These are phyloP conservation scores for Scaptomyza cyrtandrae DNA, from an alignment of 2,888 invertebrate species.

Conservation along the genomic window DNA sequence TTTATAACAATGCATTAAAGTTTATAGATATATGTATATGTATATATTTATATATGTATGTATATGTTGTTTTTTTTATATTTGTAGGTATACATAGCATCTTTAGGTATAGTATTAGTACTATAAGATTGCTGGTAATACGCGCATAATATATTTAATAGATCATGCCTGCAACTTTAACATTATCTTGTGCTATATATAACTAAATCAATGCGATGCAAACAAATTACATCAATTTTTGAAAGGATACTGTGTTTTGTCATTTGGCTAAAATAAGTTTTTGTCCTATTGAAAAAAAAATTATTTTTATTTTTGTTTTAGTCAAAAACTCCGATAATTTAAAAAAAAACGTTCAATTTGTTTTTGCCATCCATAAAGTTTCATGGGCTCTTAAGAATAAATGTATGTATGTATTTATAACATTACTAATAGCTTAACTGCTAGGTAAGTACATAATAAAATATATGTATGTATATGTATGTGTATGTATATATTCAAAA, in stretches of 20 bases:
- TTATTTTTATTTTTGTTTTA: not conserved
- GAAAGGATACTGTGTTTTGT: conserved; percentile 1
- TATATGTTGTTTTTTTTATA: conserved; percentile 32
- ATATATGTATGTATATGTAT: conserved; percentile 41
- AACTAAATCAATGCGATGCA: conserved; percentile 6
- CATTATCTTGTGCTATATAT: conserved; percentile 26
- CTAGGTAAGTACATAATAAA: conserved; percentile 60
- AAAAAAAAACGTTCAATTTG: conserved; percentile 8
- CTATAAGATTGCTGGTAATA: conserved; percentile 50
- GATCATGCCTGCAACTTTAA: conserved; percentile 29
- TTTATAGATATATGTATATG: conserved; percentile 25
- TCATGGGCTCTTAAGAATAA: conserved; percentile 38
- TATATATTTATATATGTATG: conserved; percentile 41
- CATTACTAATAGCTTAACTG: conserved; percentile 28
- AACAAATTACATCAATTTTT: conserved; percentile 8
- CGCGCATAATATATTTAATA: conserved; percentile 35
- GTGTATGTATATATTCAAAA: conserved; percentile 49
- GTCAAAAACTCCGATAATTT: conserved; percentile 20
- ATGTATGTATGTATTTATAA: conserved; percentile 32
- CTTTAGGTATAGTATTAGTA: conserved; percentile 54
- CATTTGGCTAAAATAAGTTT: conserved; percentile 24
- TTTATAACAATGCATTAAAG: conserved; percentile 55
- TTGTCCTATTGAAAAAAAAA: conserved; percentile 3
- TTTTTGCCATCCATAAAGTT: conserved; percentile 58
- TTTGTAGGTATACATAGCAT: conserved; percentile 47